phyloP scores from a whole-genome alignment of 1,140 invertebrate species.

The Drosophila pseudoobscura region DNA sequence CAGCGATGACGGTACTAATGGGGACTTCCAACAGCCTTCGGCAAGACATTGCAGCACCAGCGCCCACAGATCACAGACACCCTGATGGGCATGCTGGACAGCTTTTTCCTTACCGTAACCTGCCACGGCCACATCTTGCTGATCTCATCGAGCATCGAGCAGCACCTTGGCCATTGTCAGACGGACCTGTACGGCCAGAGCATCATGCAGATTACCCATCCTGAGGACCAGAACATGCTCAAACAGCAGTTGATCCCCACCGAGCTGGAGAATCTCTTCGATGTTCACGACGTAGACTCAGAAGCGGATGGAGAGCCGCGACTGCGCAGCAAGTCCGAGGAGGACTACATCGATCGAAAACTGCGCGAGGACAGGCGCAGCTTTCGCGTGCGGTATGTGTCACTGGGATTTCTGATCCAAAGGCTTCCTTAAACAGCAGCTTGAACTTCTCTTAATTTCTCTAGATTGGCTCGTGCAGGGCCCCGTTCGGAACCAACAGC shows the following conservation, averaged over 20 bases:
- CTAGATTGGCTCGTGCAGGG: slow-evolving; percentile 86
- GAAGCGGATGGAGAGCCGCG: slow-evolving; percentile 76
- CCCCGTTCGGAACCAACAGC: slow-evolving; percentile 87
- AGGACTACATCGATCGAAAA: slow-evolving; percentile 77
- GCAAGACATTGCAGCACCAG: slow-evolving; percentile 81
- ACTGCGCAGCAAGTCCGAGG: slow-evolving; percentile 77
- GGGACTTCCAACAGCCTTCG: slow-evolving; percentile 83
- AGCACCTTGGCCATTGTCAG: slow-evolving; percentile 93
- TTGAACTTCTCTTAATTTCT: neutral
- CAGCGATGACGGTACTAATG: neutral
- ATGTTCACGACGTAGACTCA: slow-evolving; percentile 65
- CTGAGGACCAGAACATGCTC: slow-evolving; percentile 90
- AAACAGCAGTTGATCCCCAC: slow-evolving; percentile 87
- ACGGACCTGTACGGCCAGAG: slow-evolving; percentile 93
- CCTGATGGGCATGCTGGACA: slow-evolving; percentile 85
- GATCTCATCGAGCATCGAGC: slow-evolving; percentile 92
- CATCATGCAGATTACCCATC: slow-evolving; percentile 90
- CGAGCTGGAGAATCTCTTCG: slow-evolving; percentile 83
- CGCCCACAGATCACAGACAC: slow-evolving; percentile 75
- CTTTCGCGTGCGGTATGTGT: slow-evolving; percentile 84
- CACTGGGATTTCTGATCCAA: neutral
- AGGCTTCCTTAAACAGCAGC: neutral
- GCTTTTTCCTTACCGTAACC: slow-evolving; percentile 91
- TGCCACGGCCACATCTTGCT: slow-evolving; percentile 94
- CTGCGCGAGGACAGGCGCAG: slow-evolving; percentile 78